phyloP scores from a whole-genome alignment of 2,113 vertebrate genomes.

The Dinomys branickii region DNA sequence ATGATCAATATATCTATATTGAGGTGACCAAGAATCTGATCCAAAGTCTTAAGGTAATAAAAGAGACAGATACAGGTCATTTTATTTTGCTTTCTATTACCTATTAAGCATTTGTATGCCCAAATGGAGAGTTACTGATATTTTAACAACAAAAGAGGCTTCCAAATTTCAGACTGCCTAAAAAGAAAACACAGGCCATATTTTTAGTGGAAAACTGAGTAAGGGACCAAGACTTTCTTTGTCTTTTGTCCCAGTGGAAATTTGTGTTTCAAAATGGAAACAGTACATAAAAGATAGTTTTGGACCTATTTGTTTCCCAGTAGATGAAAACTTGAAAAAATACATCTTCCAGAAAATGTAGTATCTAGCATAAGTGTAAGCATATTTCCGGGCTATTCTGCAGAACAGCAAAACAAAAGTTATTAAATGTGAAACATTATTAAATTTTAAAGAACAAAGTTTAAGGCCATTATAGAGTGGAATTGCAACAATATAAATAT shows the following conservation, averaged over 20 bases:
- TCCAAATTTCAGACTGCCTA: background rate
- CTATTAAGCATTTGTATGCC: background rate
- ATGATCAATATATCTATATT: background rate
- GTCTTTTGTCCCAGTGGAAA: background rate
- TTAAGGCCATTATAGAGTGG: conserved; percentile 2
- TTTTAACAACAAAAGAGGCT: background rate
- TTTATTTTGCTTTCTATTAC: background rate
- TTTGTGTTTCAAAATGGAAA: background rate
- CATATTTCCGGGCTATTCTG: conserved; percentile 5
- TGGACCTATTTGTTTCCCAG: background rate
- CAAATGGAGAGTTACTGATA: background rate
- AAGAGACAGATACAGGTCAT: background rate
- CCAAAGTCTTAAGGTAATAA: background rate
- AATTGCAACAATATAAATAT: background rate
- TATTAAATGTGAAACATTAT: conserved; percentile 43
- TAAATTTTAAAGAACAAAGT: conserved; percentile 51
- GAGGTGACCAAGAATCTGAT: background rate
- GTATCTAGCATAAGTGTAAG: background rate
- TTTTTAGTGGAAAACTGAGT: background rate
- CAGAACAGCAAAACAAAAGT: conserved; percentile 49
- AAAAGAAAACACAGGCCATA: background rate
- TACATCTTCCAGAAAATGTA: background rate
- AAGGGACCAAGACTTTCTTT: background rate
- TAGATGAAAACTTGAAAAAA: background rate
- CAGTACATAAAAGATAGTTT: background rate